Conservation (phyloP, 1,140 invertebrate species). For the Listronotus bonariensis region DNA sequence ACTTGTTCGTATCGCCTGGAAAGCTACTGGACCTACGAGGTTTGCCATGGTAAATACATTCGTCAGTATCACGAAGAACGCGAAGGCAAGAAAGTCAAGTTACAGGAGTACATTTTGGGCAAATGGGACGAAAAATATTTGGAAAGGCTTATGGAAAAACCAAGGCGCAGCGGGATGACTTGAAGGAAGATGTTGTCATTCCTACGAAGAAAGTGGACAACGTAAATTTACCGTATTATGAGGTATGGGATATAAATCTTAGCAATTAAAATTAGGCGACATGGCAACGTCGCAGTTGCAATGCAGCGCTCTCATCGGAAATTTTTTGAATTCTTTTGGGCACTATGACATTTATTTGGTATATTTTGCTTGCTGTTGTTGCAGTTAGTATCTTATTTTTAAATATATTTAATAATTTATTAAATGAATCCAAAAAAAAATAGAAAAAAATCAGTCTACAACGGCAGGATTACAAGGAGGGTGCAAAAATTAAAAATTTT, state of each 20-base stretch:
- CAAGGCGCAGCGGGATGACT: conserved; percentile 61
- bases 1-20: conserved; percentile 87
- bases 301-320: too few relatives aligned
- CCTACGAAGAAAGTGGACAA: conserved; percentile 83
- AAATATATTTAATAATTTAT: too few relatives aligned
- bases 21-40: conserved; percentile 96
- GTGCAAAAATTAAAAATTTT: too few relatives aligned
- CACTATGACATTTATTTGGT: too few relatives aligned
- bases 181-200: conserved; percentile 56
- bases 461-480: too few relatives aligned
- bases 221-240: conserved; percentile 79
- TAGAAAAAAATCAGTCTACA: too few relatives aligned
- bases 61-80: conserved; percentile 95
- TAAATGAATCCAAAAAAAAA: too few relatives aligned
- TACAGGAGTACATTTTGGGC: conserved; percentile 83
- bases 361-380: too few relatives aligned
- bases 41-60: conserved; percentile 90
- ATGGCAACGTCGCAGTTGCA: too few relatives aligned
- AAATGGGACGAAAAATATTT: conserved; percentile 66
- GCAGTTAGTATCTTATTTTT: too few relatives aligned
- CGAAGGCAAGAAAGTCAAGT: conserved; percentile 80
- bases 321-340: too few relatives aligned
- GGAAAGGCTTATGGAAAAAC: conserved; percentile 59
- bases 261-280: too few relatives aligned
- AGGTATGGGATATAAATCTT: conserved; percentile 56